Base-by-base conservation (phyloP, 2,113 vertebrate species). In the Cyphomyrus plagiostoma region DNA sequence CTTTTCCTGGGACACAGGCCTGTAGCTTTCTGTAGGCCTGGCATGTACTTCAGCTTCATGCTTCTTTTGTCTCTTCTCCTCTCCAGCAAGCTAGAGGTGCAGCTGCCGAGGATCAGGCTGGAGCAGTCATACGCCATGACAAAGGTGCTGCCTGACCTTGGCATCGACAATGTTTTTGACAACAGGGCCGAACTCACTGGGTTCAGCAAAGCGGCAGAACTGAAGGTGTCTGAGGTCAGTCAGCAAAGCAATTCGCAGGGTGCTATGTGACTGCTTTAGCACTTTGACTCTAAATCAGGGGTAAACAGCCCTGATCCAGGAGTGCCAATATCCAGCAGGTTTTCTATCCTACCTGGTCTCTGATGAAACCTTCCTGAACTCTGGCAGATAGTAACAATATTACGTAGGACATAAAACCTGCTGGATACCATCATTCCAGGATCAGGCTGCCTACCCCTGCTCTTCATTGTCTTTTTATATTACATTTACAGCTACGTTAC, bases 41-140 rank as follows among this genome's bases (percentile, higher is more conserved):
- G 6, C 4, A 21, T 13, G 35, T 42, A 11, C 35, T 21, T 15
- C 17, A 17, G 21, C 30, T 19, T 45, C 10, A 87, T 9, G 39
- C 3, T 62, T 35, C 23, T 74, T 30, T n/a, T 66, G 6, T n/a
- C 82, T 56, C 88, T 49, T 90, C 86, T 88, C 35, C 93, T 90
- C 82, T 88, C 39, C 93, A 99, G 98, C 90, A 95, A 96, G 92
- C 92, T 96, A 91, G 98, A 99, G 89, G 95, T 98, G 92, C 96
- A 96, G 93, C 90, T 99, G 89, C 98, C 98, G 23, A 96, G 96
- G 90, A 97, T 99, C 93, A 95, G 94, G 90, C 70, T 98, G 90
- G 95, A 97, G 26, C 95, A 95, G 89, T 95, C 96, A 74, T 97
- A 96, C 88, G 92, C 95, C 82, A 94, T 98, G 92, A 94, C 95